Evolutionary conservation across 1,140 invertebrate species (phyloP).

Genomic region (Polypedilum pembai): DNA sequence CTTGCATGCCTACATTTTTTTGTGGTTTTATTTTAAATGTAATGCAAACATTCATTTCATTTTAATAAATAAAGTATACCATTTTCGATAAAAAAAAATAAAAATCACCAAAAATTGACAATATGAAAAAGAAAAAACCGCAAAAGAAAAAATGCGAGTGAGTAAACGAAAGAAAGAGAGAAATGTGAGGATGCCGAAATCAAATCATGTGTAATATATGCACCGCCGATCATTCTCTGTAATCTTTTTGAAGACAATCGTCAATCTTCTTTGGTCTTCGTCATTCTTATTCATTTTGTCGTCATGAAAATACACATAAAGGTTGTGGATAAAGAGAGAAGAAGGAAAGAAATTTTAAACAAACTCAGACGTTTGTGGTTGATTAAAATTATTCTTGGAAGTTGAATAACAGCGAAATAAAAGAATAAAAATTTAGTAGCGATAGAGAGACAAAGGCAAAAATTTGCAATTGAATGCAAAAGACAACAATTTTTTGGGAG

Average conservation of each 20-base stretch:
- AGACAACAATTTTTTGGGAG: constrained; percentile 6
- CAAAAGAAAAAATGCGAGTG: too few relatives aligned
- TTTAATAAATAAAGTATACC: too few relatives aligned
- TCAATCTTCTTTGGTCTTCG: neutral
- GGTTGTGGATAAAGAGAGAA: neutral
- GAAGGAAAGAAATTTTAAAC: neutral
- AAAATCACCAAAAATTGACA: too few relatives aligned
- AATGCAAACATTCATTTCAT: too few relatives aligned
- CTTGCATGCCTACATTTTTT: too few relatives aligned
- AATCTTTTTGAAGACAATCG: constrained; percentile 6
- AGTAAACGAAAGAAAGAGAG: neutral
- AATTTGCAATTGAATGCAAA: neutral
- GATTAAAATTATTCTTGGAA: neutral
- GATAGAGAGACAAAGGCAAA: neutral
- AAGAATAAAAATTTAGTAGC: neutral
- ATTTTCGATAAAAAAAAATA: too few relatives aligned
- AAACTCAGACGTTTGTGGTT: neutral
- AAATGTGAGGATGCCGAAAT: constrained; percentile 5
- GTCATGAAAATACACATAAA: neutral
- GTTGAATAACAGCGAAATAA: neutral
- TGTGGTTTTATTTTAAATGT: too few relatives aligned
- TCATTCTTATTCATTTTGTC: neutral
- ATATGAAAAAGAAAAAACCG: too few relatives aligned
- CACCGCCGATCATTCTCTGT: neutral
- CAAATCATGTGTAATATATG: neutral